Conservation (phyloP, 1,140 invertebrate species). For the Nephila pilipes region DNA sequence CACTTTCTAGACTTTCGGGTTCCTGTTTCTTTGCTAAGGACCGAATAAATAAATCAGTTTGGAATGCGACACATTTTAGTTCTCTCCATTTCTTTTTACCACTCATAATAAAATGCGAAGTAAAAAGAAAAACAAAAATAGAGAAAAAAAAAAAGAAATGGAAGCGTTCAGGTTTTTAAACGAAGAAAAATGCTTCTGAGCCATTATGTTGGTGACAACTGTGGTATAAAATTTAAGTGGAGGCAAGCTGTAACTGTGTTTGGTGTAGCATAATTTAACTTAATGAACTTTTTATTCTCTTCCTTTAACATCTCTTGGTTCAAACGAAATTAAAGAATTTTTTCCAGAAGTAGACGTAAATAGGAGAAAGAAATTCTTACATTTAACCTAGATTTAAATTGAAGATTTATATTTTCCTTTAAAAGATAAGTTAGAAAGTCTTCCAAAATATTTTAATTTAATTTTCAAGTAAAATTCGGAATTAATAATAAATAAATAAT, state of each 20-base stretch:
- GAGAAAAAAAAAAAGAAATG: not conserved
- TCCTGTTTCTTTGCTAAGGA: conserved; percentile 38
- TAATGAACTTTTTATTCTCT: not conserved
- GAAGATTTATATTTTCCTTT: too few species aligned
- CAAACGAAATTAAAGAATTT: too few species aligned
- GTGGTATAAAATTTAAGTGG: not conserved
- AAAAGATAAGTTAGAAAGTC: too few species aligned
- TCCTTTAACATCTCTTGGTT: too few species aligned
- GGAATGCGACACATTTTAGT: not conserved
- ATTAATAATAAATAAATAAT: too few species aligned
- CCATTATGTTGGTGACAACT: not conserved
- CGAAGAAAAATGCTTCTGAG: not conserved
- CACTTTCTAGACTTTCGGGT: conserved; percentile 25
- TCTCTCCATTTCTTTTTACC: conserved; percentile 12
- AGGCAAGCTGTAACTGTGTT: not conserved
- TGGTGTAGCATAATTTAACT: not conserved
- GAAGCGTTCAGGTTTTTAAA: not conserved
- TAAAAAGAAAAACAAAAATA: not conserved
- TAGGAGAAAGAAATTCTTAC: too few species aligned
- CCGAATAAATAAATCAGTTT: conserved; percentile 58
- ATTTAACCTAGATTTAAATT: too few species aligned
- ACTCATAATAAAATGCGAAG: conserved; percentile 14
- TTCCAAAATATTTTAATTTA: too few species aligned
- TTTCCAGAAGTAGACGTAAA: too few species aligned
- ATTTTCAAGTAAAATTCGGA: too few species aligned